Evolutionary conservation across 2,888 invertebrate species (phyloP), one percentile per base, ranked within the genome.

Genomic region (Thera obeliscata): DNA sequence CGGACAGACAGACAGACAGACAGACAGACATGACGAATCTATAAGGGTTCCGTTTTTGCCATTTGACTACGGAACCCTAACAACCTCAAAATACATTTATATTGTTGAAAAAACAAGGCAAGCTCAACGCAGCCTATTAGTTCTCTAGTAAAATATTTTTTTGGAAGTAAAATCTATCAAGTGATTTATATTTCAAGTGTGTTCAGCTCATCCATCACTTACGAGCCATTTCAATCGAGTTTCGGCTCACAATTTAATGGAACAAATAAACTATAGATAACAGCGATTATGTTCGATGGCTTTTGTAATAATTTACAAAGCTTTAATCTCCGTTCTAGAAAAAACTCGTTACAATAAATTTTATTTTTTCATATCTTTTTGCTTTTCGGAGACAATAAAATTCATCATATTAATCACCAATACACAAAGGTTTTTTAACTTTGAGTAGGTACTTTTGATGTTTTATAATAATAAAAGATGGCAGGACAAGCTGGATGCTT

Each of bases 191-290:
- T 64, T 61, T 68, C 56, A 66, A 65, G 64, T 70, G 52, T 64
- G 52, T 56, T 67, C 58, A 68, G 60, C 58, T 64, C 66, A 81
- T 82, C 81, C 77, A 82, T 83, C 83, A 76, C 81, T 78, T 74
- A 74, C 81, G 71, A 75, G 75, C 81, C 83, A 82, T 83, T 83
- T 78, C 77, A 73, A 77, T 72, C 67, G 66, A 77, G 75, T 67
- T 78, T 76, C 75, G 76, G 77, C 76, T 75, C 72, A 69, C 70
- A 66, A 56, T 69, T 70, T 65, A 48, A 65, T 64, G 57, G 61
- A 8, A 12, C 54, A 61, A 64, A 59, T 33, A 55, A 48, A 58
- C 61, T 52, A 56, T 56, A 8, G 33, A 46, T 46, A 54, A 12
- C 43, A 6, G 46, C 33, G n/a, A 22, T 56, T 61, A 55, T 38